Percentiles rank a stretch among this genome's conserved stretches.
phyloP scores from a whole-genome alignment of 2,113 vertebrate genomes.

The Dromas ardeola region DNA sequence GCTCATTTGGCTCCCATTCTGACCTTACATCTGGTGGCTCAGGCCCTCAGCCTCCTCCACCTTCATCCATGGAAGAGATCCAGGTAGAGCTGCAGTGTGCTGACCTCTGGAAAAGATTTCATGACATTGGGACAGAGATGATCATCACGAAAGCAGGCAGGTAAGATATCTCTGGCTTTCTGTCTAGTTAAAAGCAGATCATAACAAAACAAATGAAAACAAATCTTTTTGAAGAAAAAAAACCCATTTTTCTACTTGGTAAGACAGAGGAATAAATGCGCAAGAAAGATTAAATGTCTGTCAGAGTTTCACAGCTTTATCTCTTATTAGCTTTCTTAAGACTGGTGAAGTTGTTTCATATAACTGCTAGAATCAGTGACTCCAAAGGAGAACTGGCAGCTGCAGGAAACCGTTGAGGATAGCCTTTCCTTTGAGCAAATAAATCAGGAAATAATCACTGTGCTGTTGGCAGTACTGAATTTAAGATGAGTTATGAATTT shows the following conservation, averaged over 20 bases:
- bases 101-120: conserved; percentile 98
- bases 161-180: conserved; percentile 71
- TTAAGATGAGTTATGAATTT: neutral
- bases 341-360: neutral
- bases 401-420: neutral
- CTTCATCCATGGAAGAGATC: conserved; percentile 96
- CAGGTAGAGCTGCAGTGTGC: conserved; percentile 98
- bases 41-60: conserved; percentile 73
- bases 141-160: conserved; percentile 99
- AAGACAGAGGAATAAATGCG: neutral
- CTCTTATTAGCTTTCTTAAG: neutral
- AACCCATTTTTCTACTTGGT: neutral
- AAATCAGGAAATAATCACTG: neutral
- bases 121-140: conserved; percentile 99
- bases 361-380: neutral
- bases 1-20: conserved; percentile 88
- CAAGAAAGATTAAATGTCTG: neutral
- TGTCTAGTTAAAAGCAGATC: neutral
- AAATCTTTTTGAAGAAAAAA: neutral
- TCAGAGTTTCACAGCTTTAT: neutral
- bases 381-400: neutral
- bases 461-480: neutral
- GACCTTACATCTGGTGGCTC: conserved; percentile 81
- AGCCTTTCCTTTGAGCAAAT: neutral
- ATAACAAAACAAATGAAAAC: neutral